Percentiles rank a stretch among this genome's conserved stretches.
Evolutionary conservation across 1,140 invertebrate species (phyloP).

Genomic region (Platorchestia sp.): DNA sequence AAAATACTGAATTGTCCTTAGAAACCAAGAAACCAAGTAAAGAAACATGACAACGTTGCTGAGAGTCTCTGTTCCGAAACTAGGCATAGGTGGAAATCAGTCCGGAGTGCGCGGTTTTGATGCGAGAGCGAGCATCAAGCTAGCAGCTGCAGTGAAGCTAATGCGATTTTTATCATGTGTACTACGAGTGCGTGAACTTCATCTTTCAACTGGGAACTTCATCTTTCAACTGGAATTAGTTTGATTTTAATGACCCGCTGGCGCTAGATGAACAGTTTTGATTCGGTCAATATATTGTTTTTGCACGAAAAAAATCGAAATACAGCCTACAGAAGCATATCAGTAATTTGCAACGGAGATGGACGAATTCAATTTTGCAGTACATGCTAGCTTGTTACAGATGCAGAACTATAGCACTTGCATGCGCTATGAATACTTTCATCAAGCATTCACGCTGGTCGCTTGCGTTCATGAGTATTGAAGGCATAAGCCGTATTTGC

Average conservation of each 20-base stretch:
- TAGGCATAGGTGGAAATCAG: too few relatives aligned
- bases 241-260: neutral
- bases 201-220: neutral
- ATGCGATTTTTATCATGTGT: neutral
- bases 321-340: neutral
- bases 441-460: neutral
- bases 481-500: neutral
- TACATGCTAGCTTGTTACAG: neutral
- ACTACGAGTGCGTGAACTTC: neutral
- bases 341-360: neutral
- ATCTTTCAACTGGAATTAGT: neutral
- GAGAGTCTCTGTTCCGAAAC: too few relatives aligned
- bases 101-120: too few relatives aligned
- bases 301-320: neutral
- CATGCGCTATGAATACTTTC: neutral
- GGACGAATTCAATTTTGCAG: neutral
- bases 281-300: neutral
- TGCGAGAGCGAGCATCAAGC: too few relatives aligned
- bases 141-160: too few relatives aligned
- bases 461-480: neutral
- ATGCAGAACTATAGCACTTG: neutral
- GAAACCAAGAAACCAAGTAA: too few relatives aligned
- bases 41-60: too few relatives aligned
- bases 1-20: too few relatives aligned
- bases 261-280: neutral